Percentiles rank a stretch among this genome's conserved stretches.
Evolutionary conservation across 2,113 vertebrate species (phyloP).

Genomic region (Macroglossus sobrinus): DNA sequence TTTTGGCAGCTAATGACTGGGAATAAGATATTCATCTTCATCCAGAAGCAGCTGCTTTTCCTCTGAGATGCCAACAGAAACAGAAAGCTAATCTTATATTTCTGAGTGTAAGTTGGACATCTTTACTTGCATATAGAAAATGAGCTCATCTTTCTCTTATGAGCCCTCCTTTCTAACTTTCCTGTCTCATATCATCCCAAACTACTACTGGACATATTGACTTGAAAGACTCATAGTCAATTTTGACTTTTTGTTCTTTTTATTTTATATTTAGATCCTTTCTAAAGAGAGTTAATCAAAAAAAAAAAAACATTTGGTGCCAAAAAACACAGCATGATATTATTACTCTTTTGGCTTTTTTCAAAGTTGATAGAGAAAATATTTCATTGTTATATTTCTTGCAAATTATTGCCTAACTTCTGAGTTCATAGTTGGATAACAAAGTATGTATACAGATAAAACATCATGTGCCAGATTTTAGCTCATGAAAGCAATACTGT

Average conservation of each 20-base stretch:
- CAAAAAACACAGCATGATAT: background rate
- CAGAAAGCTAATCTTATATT: background rate
- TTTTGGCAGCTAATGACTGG: background rate
- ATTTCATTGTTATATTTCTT: slow-evolving; percentile 19
- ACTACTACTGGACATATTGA: background rate
- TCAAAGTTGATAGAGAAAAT: slow-evolving; percentile 3
- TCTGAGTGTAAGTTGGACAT: background rate
- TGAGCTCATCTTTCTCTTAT: background rate
- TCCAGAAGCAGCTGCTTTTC: background rate
- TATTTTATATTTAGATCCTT: background rate
- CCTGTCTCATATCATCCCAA: background rate
- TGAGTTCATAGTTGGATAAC: background rate
- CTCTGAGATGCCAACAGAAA: background rate
- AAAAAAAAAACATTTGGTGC: background rate
- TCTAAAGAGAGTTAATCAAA: background rate
- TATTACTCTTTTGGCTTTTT: background rate
- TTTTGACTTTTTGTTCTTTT: background rate
- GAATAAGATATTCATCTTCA: background rate
- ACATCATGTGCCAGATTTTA: background rate
- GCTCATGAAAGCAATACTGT: background rate
- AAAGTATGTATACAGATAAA: background rate
- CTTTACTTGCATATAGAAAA: background rate
- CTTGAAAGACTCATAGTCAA: background rate
- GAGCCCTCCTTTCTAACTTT: background rate
- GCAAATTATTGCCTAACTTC: background rate